These are phyloP conservation scores for Falco columbarius DNA, from an alignment of 2,797 vertebrate genomes.

Conservation along the genomic window DNA sequence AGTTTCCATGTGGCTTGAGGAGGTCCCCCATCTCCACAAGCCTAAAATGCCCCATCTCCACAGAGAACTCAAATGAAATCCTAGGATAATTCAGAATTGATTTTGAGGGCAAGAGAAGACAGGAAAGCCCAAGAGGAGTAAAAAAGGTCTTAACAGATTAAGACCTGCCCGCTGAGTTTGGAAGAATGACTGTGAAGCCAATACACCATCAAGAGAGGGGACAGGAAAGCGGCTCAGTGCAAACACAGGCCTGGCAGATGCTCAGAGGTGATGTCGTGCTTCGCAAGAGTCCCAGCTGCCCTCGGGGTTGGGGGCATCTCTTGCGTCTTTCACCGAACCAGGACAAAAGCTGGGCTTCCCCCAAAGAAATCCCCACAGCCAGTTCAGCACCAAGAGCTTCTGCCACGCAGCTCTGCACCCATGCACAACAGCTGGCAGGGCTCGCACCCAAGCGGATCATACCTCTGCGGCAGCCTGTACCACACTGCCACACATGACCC, in stretches of 20 bases:
- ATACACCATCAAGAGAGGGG: not conserved
- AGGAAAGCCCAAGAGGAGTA: not conserved
- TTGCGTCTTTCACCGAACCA: not conserved
- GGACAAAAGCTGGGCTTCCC: not conserved
- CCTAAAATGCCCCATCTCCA: not conserved
- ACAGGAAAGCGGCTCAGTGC: not conserved
- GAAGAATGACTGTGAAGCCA: not conserved
- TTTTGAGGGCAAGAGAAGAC: too few relatives aligned
- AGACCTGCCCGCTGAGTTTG: not conserved
- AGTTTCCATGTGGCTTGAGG: not conserved
- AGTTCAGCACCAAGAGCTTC: not conserved
- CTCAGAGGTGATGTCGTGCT: not conserved
- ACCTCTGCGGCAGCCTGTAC: not conserved
- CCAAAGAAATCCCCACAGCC: not conserved
- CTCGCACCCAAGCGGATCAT: fast-evolving
- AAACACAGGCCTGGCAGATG: not conserved
- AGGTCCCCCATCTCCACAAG: not conserved
- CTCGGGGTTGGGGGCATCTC: not conserved
- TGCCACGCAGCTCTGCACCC: not conserved
- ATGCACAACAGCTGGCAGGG: not conserved
- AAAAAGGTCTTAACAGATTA: not conserved
- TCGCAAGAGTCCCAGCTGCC: not conserved
- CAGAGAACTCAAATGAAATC: not conserved
- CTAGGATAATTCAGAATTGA: not conserved
- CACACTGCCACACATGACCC: not conserved